phyloP scores from a whole-genome alignment of 2,888 invertebrate genomes.

The Nomada hirtipes region DNA sequence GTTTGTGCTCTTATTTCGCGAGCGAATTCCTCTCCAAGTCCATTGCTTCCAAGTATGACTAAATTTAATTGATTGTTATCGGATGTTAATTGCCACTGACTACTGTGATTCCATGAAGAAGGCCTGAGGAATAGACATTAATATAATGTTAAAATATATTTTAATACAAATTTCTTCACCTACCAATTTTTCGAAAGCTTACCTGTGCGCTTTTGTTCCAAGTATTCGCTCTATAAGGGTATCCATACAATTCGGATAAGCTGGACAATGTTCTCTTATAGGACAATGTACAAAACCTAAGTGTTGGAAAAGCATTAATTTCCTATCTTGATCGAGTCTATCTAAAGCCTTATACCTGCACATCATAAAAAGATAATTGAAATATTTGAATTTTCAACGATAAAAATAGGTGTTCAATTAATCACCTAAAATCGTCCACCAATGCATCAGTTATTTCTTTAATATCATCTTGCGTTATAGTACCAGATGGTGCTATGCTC shows the following conservation, averaged over 20 bases:
- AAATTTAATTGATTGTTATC: conserved; percentile 92
- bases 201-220: conserved; percentile 88
- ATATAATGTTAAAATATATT: background rate
- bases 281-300: conserved; percentile 98
- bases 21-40: conserved; percentile 94
- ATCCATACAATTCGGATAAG: conserved; percentile 93
- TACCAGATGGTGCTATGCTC: conserved; percentile 94
- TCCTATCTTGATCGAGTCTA: conserved; percentile 96
- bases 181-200: conserved; percentile 32
- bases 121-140: conserved; percentile 82
- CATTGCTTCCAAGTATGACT: conserved; percentile 94
- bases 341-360: conserved; percentile 96
- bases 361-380: conserved; percentile 30
- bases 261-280: conserved; percentile 96
- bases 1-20: conserved; percentile 94
- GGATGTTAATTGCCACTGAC: conserved; percentile 88
- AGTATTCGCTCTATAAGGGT: conserved; percentile 90
- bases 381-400: background rate
- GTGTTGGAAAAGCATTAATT: conserved; percentile 97
- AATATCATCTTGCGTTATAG: conserved; percentile 97
- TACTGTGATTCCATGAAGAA: conserved; percentile 88
- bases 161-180: background rate
- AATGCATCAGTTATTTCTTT: conserved; percentile 96
- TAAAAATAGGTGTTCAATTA: background rate
- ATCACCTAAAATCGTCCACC: conserved; percentile 94